These are phyloP conservation scores for Hecatera dysodea DNA, from an alignment of 2,888 invertebrate species.

Conservation along the genomic window DNA sequence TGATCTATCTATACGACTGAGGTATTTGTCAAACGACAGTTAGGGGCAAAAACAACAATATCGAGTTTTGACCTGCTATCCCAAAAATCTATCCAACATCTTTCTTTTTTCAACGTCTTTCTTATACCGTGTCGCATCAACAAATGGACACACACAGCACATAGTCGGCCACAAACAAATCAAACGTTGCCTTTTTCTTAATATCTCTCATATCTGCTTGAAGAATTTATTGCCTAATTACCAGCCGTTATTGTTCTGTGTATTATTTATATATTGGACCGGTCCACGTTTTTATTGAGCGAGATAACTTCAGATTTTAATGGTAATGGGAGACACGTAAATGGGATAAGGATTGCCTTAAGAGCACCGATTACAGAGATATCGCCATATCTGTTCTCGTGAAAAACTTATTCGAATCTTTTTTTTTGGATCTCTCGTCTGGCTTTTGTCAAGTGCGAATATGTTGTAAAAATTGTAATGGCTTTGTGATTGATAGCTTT, in stretches of 20 bases:
- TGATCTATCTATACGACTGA: no score
- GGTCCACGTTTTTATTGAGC: slow-evolving; percentile 73
- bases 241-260: slow-evolving; percentile 76
- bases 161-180: slow-evolving; percentile 66
- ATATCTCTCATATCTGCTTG: slow-evolving; percentile 76
- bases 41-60: no score
- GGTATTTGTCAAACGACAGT: no score
- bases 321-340: slow-evolving; percentile 75
- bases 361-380: slow-evolving; percentile 68
- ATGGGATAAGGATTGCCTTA: slow-evolving; percentile 71
- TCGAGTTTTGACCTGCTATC: no score
- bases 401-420: slow-evolving; percentile 52
- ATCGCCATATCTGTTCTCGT: slow-evolving; percentile 53
- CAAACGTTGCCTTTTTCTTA: slow-evolving; percentile 63
- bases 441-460: slow-evolving; percentile 50
- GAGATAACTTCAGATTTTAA: slow-evolving; percentile 78
- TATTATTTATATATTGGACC: slow-evolving; percentile 75
- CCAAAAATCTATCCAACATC: no score
- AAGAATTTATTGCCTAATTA: slow-evolving; percentile 82
- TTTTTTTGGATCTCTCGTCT: slow-evolving; percentile 49
- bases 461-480: not conserved
- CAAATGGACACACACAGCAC: slow-evolving; percentile 64
- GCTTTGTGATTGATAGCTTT: slow-evolving; percentile 2
- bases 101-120: no score
- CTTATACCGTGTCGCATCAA: slow-evolving; percentile 24